A percentile compares a stretch with the other conserved stretches of the same genome.
These are phyloP conservation scores for Congeria kusceri DNA, from an alignment of 2,888 invertebrate species.

Conservation along the genomic window DNA sequence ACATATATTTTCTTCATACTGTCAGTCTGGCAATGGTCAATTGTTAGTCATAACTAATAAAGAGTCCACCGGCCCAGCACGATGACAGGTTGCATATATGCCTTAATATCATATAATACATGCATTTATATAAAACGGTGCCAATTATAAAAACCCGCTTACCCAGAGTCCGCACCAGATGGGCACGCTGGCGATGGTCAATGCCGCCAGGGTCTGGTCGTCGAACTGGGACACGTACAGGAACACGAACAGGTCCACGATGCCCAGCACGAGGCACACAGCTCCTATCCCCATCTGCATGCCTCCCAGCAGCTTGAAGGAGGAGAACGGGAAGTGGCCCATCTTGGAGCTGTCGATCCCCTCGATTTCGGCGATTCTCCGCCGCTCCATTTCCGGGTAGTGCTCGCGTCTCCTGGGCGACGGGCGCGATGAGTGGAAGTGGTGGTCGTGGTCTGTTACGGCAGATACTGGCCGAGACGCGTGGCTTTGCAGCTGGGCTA, in stretches of 20 bases:
- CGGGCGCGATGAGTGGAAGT: no score
- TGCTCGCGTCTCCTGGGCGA: no score
- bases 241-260: conserved; percentile 69
- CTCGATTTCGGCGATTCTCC: conserved; percentile 45
- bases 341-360: conserved; percentile 66
- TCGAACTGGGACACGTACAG: conserved; percentile 58
- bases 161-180: conserved; percentile 80
- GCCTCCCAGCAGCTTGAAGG: conserved; percentile 68
- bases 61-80: no score
- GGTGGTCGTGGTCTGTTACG: no score
- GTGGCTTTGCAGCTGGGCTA: no score
- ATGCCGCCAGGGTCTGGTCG: conserved; percentile 57
- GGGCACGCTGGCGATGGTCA: conserved; percentile 71
- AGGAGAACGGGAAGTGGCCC: conserved; percentile 69
- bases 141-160: conserved; percentile 17
- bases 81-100: no score
- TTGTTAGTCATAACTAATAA: no score
- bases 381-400: not conserved
- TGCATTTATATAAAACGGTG: no score
- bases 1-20: no score
- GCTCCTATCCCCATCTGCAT: conserved; percentile 71
- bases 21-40: no score
- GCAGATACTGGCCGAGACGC: no score
- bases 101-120: no score
- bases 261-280: conserved; percentile 65